Evolutionary conservation across 1,140 invertebrate genomes (phyloP).

Genomic region (Globodera rostochiensis): DNA sequence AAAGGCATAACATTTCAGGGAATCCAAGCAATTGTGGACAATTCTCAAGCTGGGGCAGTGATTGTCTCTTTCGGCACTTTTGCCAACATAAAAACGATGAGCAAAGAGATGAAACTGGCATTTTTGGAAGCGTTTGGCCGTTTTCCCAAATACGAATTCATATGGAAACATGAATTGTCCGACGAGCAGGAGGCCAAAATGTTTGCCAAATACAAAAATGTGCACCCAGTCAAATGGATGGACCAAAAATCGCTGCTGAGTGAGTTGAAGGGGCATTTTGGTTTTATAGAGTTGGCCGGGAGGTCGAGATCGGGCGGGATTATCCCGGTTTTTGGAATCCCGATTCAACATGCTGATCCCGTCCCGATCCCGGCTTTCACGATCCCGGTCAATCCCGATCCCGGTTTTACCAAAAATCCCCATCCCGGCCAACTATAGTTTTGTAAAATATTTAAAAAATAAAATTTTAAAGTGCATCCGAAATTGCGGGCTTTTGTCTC

Average conservation of each 20-base stretch:
- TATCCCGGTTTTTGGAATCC: too few relatives aligned
- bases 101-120: neutral
- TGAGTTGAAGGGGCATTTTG: neutral
- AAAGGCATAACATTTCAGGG: neutral
- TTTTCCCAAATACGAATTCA: conserved; percentile 14
- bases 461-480: conserved; percentile 35
- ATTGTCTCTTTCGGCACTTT: conserved; percentile 20
- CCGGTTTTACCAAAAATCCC: too few relatives aligned
- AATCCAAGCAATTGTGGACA: conserved; percentile 4
- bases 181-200: neutral
- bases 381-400: too few relatives aligned
- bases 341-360: too few relatives aligned
- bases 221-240: conserved; percentile 4
- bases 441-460: neutral
- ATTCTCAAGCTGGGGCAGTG: neutral
- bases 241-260: conserved; percentile 8
- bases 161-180: conserved; percentile 16
- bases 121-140: conserved; percentile 20
- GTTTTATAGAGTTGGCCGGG: too few relatives aligned
- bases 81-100: neutral
- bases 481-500: conserved; percentile 74
- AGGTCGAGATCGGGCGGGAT: too few relatives aligned
- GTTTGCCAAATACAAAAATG: neutral
- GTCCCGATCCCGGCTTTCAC: too few relatives aligned
- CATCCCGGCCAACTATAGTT: too few relatives aligned